Evolutionary conservation across 2,797 vertebrate species (phyloP), one percentile per base, ranked within the genome.

Genomic region (Pipistrellus kuhlii): DNA sequence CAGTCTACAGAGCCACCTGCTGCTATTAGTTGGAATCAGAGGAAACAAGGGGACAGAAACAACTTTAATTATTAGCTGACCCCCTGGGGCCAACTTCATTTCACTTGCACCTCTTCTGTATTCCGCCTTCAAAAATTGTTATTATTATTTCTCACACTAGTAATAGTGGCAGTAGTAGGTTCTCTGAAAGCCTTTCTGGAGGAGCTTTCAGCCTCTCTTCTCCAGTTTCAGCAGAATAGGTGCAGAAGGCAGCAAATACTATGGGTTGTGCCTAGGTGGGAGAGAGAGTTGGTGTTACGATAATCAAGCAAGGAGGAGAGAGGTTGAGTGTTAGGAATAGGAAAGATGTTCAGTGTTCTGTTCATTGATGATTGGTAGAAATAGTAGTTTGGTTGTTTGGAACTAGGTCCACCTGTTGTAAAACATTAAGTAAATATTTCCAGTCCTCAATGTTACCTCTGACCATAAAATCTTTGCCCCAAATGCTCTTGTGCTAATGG

Each of bases 351-450:
- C 32, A 35, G n/a, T 81, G 53, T 81, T 86, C 64, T 44, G 72
- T 75, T 94, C 73, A 77, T 85, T 44, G 53, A 46, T 90, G 72
- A 93, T 11, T 88, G 46, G 17, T 73, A 92, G 64, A 57, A 48
- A 25, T 78, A 57, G 83, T 81, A 73, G 27, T 94, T 64, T 80
- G 69, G 32, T 2, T 94, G 46, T 3, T 88, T 88, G 80, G 57
- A 53, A 73, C 57, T 66, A 88, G 38, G 69, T 88, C 77, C 14
- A 85, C 81, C 55, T 88, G 53, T 66, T 59, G n/a, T 38, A 95
- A 90, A 95, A 85, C 48, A 90, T 46, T 94, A 90, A 88, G 66
- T 64, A 55, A 87, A n/a, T 85, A 88, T 87, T 90, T 89, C 51
- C 32, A 83, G 69, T 78, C 53, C 53, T 68, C 69, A 72, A 3